Base-by-base conservation (phyloP, 2,888 invertebrate species). In the Zele albiditarsus region DNA sequence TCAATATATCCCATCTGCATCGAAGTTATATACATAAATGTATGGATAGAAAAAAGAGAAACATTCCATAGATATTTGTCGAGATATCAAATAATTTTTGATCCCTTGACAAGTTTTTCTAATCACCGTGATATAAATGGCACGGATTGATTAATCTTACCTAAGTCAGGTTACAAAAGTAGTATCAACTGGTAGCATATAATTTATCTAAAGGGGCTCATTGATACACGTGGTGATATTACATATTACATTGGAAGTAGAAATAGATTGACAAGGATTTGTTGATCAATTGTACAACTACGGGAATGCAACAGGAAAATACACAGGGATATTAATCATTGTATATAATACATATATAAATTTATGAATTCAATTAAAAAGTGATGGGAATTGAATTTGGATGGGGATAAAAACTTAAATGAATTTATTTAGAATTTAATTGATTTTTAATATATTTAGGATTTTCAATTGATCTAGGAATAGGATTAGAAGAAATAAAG, bases 81-180 rank as follows among this genome's bases (percentile, higher is more conserved):
- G 14, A 65, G 65, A 38, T 31, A 65, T 33, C 14, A 66, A 67
- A 42, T 25, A 46, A 25, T 16, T 10, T 66, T 67, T 67, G 46
- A 46, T 65, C 23, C 20, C 67, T 67, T 16, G 46, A 46, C 67
- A 49, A 67, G 46, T n/a, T 16, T 38, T 10, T 42, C n/a, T n/a
- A 25, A 25, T 27, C 20, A 46, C 25, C 27, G 28, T 27, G n/a
- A n/a, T 16, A 42, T 31, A 66, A 3, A 46, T 49, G 27, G 3
- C 53, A 33, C 58, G 58, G 27, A 42, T 53, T 31, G 16, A 38
- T 58, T 53, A 23, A 28, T 80, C 82, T 82, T 82, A 81, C 83
- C 81, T 75, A 82, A 80, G 58, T 80, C 74, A 80, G 76, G 73
- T 73, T 80, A 74, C 75, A 79, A 75, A 75, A 78, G 71, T 76